Percentiles rank a stretch among this genome's conserved stretches.
Evolutionary conservation across 2,113 vertebrate species (phyloP).

Genomic region (Hemibagrus wyckioides): DNA sequence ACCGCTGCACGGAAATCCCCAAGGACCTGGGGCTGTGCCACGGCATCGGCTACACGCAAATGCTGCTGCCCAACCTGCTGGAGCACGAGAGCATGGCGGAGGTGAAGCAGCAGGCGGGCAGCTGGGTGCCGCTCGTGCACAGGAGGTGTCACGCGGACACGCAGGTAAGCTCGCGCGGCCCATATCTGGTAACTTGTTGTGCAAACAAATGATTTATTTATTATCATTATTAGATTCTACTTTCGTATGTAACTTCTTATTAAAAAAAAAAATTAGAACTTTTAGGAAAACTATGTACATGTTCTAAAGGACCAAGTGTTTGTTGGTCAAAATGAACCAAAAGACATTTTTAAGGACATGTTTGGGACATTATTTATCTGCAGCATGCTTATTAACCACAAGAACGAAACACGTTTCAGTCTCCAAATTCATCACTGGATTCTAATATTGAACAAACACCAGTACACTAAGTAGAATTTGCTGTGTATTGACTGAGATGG

Average conservation of each 20-base stretch:
- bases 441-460: background rate
- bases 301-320: background rate
- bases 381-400: too few species aligned
- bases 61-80: constrained; percentile 95
- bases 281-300: background rate
- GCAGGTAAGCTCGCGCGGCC: constrained; percentile 65
- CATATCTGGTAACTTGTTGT: background rate
- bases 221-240: background rate
- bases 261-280: too few species aligned
- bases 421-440: background rate
- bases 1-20: constrained; percentile 92
- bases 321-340: too few species aligned
- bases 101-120: constrained; percentile 96
- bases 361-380: too few species aligned
- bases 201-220: background rate
- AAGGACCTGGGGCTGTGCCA: constrained; percentile 90
- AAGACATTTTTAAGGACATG: too few species aligned
- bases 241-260: too few species aligned
- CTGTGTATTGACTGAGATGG: background rate
- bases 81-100: constrained; percentile 96
- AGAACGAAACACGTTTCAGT: background rate
- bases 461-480: background rate
- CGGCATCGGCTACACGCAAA: constrained; percentile 88
- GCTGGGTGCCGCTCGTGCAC: constrained; percentile 96
- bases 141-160: constrained; percentile 94